A percentile compares a stretch with the other conserved stretches of the same genome.
These are phyloP conservation scores for Tichodroma muraria DNA, from an alignment of 2,113 vertebrate genomes.

Conservation along the genomic window DNA sequence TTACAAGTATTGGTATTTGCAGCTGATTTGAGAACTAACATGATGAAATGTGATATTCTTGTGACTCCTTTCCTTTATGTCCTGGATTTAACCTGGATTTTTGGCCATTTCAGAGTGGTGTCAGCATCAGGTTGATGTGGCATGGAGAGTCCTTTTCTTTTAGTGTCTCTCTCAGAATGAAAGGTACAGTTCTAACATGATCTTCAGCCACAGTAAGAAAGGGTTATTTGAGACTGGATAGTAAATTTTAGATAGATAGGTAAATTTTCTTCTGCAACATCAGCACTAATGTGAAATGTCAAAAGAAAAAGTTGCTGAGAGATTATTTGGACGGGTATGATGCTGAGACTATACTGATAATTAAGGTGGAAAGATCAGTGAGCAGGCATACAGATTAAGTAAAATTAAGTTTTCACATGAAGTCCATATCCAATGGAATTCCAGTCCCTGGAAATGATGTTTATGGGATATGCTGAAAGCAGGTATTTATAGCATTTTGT, in stretches of 20 bases:
- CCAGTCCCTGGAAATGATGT: not conserved
- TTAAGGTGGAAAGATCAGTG: not conserved
- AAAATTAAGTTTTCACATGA: not conserved
- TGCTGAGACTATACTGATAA: not conserved
- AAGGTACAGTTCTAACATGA: rapidly evolving
- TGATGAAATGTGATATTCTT: not conserved
- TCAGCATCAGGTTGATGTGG: not conserved
- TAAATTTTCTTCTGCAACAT: not conserved
- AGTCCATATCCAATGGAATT: not conserved
- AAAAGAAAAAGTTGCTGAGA: not conserved
- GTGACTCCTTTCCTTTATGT: not conserved
- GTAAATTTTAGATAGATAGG: no score
- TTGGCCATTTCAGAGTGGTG: not conserved
- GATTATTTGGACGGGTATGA: not conserved
- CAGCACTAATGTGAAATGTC: not conserved
- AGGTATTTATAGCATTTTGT: not conserved
- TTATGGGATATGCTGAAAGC: not conserved
- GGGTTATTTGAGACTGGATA: not conserved
- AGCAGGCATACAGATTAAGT: not conserved
- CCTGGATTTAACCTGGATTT: not conserved
- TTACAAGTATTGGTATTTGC: not conserved
- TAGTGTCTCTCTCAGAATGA: not conserved
- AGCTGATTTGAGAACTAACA: not conserved
- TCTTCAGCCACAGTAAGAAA: not conserved
- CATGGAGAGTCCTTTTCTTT: not conserved